Base-by-base conservation (phyloP, 2,113 vertebrate species). In the Nipponia nippon region DNA sequence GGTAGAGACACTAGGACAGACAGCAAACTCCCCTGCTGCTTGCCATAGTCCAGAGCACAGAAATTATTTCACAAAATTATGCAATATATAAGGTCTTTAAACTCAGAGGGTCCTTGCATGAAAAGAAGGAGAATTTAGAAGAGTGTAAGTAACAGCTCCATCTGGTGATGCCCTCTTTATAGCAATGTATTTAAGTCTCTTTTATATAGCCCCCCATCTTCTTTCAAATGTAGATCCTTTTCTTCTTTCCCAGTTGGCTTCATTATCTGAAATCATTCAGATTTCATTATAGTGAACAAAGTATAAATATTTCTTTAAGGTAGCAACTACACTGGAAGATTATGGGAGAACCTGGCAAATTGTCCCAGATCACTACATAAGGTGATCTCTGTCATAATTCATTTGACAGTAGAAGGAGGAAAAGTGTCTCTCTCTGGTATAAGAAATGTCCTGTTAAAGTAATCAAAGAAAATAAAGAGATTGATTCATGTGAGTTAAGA, bases 231-330 rank as follows among this genome's bases (percentile, higher is more conserved):
- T 94, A 92, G 88, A 81, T 75, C 30, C 40, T 91, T 89, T 89
- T 94, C 52, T 90, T 63, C 67, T 94, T 93, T 93, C 94, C 63
- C 87, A 81, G 85, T 95, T 94, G 90, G 73, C 70, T 94, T 96
- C 55, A 92, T 97, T 95, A 87, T 94, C 73, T 95, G 79, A 91
- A 96, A 94, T 95, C 14, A 93, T 93, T 95, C 94, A 53, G 88
- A 77, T 94, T 94, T 77, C 49, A 86, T 91, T 88, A 76, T 36
- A 82, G 61, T 62, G 83, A 96, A 76, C 66, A 46, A 94, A 95
- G 70, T 83, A 58, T 40, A 87, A 94, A 75, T 94, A 89, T 83
- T 93, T 90, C 87, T 91, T 95, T 84, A 82, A 91, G 66, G 83
- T 86, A 90, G 44, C 0, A 0, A 86, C 80, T 93, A 62, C 73